Evolutionary conservation across 1,140 invertebrate genomes (phyloP), one percentile per base, ranked within the genome.

Genomic region (Aradophagus sp.): DNA sequence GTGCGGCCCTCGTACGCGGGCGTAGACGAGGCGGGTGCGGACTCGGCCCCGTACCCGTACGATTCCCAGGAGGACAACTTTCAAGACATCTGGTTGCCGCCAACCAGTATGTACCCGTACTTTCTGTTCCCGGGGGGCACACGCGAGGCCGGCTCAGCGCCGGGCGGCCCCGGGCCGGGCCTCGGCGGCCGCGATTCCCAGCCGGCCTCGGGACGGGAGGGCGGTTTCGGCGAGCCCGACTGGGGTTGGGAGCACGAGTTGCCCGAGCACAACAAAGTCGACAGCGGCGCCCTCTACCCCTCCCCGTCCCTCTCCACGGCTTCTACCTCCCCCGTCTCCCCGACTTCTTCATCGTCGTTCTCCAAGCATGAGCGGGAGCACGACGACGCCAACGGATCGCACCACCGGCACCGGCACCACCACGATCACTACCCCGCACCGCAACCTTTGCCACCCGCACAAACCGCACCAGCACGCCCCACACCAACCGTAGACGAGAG

Each of bases 51-150:
- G 69, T 86, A 87, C 83, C 83, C 86, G 48, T 85, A 84, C 80
- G 84, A 87, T 77, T 81, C 85, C 70, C 82, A 80, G 58, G 78
- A 86, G 75, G 81, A 84, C 76, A 85, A 84, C 34, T 45, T 85
- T 77, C 84, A 84, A 74, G 85, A 87, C 76, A 80, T 86, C 76
- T 87, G 86, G 86, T 87, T 86, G 63, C 84, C 85, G 69, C 82
- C 86, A 62, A 86, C 86, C 76, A 88, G 85, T 82, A 84, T 86
- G 77, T 87, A 88, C 72, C 87, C 87, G 66, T 87, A 87, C 82
- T 88, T 87, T 84, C 81, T 88, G 53, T 87, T 87, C 76, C 86
- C 87, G 56, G 81, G 84, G 68, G 80, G 76, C 66, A 78, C 84
- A 75, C 81, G 80, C 62, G 81, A 78, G 59, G 81, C 75, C 67